Evolutionary conservation across 2,797 vertebrate genomes (phyloP).

Genomic region (Poecile montanus): DNA sequence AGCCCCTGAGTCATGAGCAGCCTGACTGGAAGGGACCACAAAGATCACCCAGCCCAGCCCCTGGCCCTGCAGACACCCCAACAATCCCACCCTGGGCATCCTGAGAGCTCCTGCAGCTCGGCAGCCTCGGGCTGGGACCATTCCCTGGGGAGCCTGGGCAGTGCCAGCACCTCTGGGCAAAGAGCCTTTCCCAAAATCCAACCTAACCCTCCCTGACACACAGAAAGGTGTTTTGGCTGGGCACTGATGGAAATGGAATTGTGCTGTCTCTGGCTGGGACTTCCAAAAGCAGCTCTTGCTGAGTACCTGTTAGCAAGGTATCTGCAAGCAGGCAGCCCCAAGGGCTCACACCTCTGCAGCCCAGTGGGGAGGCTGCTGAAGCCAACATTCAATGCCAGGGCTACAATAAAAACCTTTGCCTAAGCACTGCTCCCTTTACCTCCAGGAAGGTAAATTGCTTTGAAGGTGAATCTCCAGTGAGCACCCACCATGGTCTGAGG

Average conservation of each 20-base stretch:
- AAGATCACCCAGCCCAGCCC: accelerated
- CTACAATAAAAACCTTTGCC: neutral
- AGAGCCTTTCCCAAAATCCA: accelerated
- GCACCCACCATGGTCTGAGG: neutral
- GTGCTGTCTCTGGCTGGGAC: neutral
- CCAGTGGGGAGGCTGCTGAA: neutral
- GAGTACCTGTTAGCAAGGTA: neutral
- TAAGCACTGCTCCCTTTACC: neutral
- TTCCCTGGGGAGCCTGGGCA: neutral
- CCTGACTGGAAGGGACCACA: neutral
- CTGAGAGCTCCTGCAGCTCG: neutral
- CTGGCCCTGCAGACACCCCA: neutral
- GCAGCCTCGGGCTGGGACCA: neutral
- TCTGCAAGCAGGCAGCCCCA: neutral
- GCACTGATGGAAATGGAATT: neutral
- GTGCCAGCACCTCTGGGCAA: neutral
- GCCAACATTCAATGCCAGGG: neutral
- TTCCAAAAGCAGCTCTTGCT: neutral
- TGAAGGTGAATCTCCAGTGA: neutral
- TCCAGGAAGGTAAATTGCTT: neutral
- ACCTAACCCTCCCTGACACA: accelerated
- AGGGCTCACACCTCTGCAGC: neutral
- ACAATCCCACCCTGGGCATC: accelerated
- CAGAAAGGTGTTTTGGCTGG: neutral
- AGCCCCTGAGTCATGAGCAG: neutral